A percentile compares a stretch with the other conserved stretches of the same genome.
Evolutionary conservation across 2,113 vertebrate genomes (phyloP).

Genomic region (Myotis brandtii): DNA sequence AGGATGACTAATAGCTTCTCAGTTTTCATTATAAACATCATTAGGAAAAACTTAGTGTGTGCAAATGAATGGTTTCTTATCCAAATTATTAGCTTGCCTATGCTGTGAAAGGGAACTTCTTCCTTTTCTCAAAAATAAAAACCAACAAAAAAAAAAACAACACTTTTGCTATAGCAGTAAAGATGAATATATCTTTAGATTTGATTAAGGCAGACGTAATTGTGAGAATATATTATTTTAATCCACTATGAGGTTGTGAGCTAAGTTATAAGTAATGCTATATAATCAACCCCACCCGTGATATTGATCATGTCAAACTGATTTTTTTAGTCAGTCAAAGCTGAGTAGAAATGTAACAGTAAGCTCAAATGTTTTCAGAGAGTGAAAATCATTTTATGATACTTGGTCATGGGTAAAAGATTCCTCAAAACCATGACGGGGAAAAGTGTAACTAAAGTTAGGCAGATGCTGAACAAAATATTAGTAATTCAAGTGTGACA

Average conservation of each 20-base stretch:
- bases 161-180: not conserved
- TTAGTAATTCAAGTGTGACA: not conserved
- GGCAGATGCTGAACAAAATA: not conserved
- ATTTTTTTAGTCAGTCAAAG: not conserved
- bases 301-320: not conserved
- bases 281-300: not conserved
- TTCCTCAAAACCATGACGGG: not conserved
- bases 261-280: not conserved
- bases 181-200: not conserved
- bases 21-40: conserved; percentile 63
- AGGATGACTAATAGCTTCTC: conserved; percentile 48
- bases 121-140: not conserved
- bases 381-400: not conserved
- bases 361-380: not conserved
- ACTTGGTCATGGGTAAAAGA: not conserved
- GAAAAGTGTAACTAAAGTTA: not conserved
- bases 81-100: not conserved
- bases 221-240: not conserved
- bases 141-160: too few relatives aligned
- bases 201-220: not conserved
- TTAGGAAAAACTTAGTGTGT: conserved; percentile 54
- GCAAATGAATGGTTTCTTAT: conserved; percentile 8
- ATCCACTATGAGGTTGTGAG: not conserved
- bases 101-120: not conserved
- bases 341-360: not conserved